Conservation (phyloP, 2,113 vertebrate species). For the Acanthisitta chloris region DNA sequence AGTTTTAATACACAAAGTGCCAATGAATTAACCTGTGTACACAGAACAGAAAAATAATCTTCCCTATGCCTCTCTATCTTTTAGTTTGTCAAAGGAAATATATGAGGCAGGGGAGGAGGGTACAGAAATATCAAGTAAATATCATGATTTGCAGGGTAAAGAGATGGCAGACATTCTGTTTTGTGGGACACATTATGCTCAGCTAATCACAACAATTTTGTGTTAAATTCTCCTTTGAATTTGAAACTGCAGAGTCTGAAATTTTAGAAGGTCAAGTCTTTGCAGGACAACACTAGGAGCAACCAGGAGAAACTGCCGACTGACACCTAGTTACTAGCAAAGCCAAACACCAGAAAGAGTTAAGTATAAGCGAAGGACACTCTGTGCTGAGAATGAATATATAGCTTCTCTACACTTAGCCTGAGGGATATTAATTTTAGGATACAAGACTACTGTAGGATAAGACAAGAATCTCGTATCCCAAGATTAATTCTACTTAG, state of each 20-base stretch:
- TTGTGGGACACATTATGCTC: neutral
- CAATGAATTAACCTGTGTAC: neutral
- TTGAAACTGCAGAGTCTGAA: neutral
- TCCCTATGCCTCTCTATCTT: neutral
- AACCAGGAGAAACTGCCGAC: neutral
- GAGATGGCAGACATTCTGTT: neutral
- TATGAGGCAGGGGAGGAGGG: neutral
- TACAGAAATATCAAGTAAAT: neutral
- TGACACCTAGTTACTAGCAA: neutral
- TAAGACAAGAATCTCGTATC: slow-evolving; percentile 41
- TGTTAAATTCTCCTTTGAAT: neutral
- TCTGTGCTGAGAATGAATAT: neutral
- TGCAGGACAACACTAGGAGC: neutral
- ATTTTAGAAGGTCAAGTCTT: neutral
- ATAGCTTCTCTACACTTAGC: neutral
- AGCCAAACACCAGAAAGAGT: slow-evolving; percentile 10
- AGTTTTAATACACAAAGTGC: neutral
- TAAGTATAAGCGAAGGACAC: slow-evolving; percentile 6
- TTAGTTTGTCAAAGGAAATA: neutral
- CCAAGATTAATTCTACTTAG: slow-evolving; percentile 54
- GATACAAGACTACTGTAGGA: slow-evolving; percentile 2
- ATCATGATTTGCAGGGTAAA: neutral
- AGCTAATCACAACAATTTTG: neutral
- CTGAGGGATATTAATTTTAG: slow-evolving; percentile 41
- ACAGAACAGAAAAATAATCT: neutral